Percentiles rank a stretch among this genome's conserved stretches.
Conservation (phyloP, 1,140 invertebrate species). For the Sweltsa coloradensis region DNA sequence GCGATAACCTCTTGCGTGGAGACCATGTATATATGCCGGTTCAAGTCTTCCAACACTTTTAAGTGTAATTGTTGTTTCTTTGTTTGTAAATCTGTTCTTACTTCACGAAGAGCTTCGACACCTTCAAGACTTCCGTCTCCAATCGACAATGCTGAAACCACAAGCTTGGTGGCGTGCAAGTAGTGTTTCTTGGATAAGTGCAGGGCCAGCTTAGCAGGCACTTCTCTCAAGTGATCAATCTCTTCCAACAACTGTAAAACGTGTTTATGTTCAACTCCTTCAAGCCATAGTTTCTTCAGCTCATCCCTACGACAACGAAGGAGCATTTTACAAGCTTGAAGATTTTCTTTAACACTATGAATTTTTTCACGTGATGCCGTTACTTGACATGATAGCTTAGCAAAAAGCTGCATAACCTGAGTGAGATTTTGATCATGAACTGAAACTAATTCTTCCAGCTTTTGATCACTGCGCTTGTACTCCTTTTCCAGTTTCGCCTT, state of each 20-base stretch:
- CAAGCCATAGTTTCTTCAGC: slow-evolving; percentile 81
- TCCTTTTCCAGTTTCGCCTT: slow-evolving; percentile 87
- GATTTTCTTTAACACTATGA: slow-evolving; percentile 72
- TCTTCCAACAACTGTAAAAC: slow-evolving; percentile 76
- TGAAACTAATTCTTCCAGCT: slow-evolving; percentile 77
- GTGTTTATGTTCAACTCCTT: slow-evolving; percentile 86
- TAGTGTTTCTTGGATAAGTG: slow-evolving; percentile 66
- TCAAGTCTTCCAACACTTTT: slow-evolving; percentile 57
- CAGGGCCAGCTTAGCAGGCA: slow-evolving; percentile 59
- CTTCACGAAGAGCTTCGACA: slow-evolving; percentile 70
- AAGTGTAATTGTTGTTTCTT: slow-evolving; percentile 62
- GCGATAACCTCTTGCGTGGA: slow-evolving; percentile 40
- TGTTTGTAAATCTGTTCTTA: slow-evolving; percentile 53
- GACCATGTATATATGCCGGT: slow-evolving; percentile 59
- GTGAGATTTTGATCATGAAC: slow-evolving; percentile 79
- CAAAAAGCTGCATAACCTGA: slow-evolving; percentile 80
- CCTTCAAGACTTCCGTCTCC: slow-evolving; percentile 58
- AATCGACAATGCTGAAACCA: slow-evolving; percentile 54
- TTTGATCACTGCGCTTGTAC: slow-evolving; percentile 80
- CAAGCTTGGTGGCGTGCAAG: slow-evolving; percentile 69
- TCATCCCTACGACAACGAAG: slow-evolving; percentile 87
- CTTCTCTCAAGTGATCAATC: slow-evolving; percentile 69
- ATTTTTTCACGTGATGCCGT: slow-evolving; percentile 70
- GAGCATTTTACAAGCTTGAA: slow-evolving; percentile 80
- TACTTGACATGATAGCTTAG: slow-evolving; percentile 61